phyloP scores from a whole-genome alignment of 2,888 invertebrate genomes.

The Hydrotaea cyrtoneurina region DNA sequence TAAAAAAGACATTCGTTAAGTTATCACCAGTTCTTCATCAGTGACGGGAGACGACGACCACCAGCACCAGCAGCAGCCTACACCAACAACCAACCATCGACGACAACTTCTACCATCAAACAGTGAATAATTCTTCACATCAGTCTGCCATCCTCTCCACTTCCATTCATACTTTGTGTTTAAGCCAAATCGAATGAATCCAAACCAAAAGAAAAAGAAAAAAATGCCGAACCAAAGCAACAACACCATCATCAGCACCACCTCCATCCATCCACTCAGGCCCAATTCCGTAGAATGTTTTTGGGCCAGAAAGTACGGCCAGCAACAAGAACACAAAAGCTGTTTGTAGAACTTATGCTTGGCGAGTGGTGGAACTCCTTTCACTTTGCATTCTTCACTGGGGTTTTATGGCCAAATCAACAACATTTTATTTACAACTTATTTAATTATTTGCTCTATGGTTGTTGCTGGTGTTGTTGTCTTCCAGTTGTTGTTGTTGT shows the following conservation, averaged over 20 bases:
- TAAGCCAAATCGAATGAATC: background rate
- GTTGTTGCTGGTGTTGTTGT: slow-evolving; percentile 9
- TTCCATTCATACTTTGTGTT: slow-evolving; percentile 1
- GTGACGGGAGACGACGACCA: background rate
- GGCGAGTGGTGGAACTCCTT: slow-evolving; percentile 73
- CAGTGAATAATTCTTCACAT: background rate
- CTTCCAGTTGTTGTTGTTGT: background rate
- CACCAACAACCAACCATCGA: background rate
- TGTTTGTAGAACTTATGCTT: background rate
- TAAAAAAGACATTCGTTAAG: slow-evolving; percentile 15
- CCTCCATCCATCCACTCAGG: background rate
- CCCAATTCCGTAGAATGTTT: background rate
- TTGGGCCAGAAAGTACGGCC: slow-evolving; percentile 20
- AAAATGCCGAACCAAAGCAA: too few relatives aligned
- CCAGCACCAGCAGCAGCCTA: background rate
- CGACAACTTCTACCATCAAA: background rate
- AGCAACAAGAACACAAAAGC: background rate
- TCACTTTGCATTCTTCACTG: slow-evolving; percentile 73
- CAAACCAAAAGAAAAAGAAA: too few relatives aligned
- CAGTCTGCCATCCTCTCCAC: background rate
- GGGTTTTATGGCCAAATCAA: background rate
- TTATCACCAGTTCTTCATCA: slow-evolving; percentile 41
- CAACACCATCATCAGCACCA: background rate
- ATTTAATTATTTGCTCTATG: slow-evolving; percentile 21
- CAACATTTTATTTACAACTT: slow-evolving; percentile 33